Base-by-base conservation (phyloP, 64 coral and sea anemone species). In the Stichodactyla helianthus region DNA sequence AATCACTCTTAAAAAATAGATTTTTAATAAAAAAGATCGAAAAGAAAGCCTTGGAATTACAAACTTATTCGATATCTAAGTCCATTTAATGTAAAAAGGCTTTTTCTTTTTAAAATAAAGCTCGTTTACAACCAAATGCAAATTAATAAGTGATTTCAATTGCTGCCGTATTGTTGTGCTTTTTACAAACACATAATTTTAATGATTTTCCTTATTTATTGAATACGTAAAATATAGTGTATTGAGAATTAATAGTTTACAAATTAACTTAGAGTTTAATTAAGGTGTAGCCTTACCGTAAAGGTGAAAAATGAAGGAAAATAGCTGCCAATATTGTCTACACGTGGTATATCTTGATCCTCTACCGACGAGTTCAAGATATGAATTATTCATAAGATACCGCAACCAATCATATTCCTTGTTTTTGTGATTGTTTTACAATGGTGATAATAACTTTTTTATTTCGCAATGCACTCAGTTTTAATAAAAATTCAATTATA, bases 121-220 rank as follows among this genome's bases (percentile, higher is more conserved):
- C 12, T 0, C 8, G 10, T 31, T 74, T 74, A 18, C 2, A 74
- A 31, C 9, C 12, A 74, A 74, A 74, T 74, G 68, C 68, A 74
- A 74, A 74, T 74, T n/a, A 74, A 26, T 31, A 74, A 74, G 68
- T 74, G 68, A 74, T 74, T 74, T 74, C 68, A 27, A 58, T 26
- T 31, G 26, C 7, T 5, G 18, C 26, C 25, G 68, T 31, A n/a
- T 74, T 74, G 68, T 74, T 74, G 68, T 74, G 68, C 68, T 74
- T 74, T 74, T 74, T 74, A 12, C 5, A 74, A 74, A 9, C 23
- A 74, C 68, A 31, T 27, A 4, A 26, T 74, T 74, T 74, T 25
- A 23, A 26, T 74, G 25, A 2, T 27, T 74, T 74, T 74, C 68
- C 26, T 2, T 74, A 74, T 26, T 74, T 74, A 74, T 74, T 31